phyloP scores from a whole-genome alignment of 2,797 vertebrate species.

The Austrolebias charrua region DNA sequence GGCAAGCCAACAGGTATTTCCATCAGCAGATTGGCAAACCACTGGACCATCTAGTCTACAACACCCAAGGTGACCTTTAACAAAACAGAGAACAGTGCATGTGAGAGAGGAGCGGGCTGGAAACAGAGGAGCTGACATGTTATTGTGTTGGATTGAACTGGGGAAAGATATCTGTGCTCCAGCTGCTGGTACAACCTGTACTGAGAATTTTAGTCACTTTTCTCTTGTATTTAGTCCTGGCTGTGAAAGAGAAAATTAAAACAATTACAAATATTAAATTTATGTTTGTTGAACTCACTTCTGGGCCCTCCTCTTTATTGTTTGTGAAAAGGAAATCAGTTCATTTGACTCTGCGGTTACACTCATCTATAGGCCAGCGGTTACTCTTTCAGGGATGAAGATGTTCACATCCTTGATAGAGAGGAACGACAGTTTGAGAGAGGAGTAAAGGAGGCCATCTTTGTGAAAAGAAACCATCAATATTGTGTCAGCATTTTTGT shows the following conservation, averaged over 20 bases:
- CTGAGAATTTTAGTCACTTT: background rate
- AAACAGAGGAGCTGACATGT: conserved; percentile 25
- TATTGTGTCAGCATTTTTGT: too few species aligned
- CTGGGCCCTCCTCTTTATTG: too few species aligned
- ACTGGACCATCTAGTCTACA: conserved; percentile 58
- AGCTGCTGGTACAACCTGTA: conserved; percentile 18
- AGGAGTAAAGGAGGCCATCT: too few species aligned
- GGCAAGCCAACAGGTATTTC: conserved; percentile 51
- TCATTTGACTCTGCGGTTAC: too few species aligned
- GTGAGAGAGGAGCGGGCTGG: conserved; percentile 17
- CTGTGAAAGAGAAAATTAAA: conserved; percentile 7
- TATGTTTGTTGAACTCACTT: too few species aligned
- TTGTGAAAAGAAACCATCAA: too few species aligned
- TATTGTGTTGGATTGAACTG: conserved; percentile 40
- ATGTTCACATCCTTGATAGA: too few species aligned
- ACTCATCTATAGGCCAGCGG: too few species aligned
- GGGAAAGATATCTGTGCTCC: conserved; percentile 26
- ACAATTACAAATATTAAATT: too few species aligned
- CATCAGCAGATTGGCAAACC: conserved; percentile 63
- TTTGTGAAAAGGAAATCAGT: too few species aligned
- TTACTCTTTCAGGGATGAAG: too few species aligned
- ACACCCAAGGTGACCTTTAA: conserved; percentile 70
- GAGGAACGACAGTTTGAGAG: too few species aligned
- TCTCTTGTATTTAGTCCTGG: background rate
- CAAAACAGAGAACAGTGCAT: conserved; percentile 40